A percentile compares a stretch with the other conserved stretches of the same genome.
phyloP scores from a whole-genome alignment of 2,113 vertebrate species.

The Phycodurus eques region DNA sequence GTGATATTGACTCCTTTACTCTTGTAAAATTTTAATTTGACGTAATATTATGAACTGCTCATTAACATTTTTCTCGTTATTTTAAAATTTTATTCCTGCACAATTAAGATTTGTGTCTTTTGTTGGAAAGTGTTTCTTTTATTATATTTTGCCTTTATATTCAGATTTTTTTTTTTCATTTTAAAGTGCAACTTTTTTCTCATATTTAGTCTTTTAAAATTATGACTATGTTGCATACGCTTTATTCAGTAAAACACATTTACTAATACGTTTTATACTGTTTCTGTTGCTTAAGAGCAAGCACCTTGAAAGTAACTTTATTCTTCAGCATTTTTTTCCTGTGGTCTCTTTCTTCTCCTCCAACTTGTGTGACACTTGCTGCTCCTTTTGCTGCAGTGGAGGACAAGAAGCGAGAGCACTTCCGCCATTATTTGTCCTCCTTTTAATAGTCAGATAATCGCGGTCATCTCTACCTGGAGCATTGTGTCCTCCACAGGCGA shows the following conservation, averaged over 20 bases:
- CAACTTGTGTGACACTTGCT: conserved; percentile 30
- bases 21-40: too few relatives aligned
- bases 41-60: background rate
- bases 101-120: background rate
- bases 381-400: conserved; percentile 41
- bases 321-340: conserved; percentile 6
- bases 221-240: background rate
- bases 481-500: conserved; percentile 55
- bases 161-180: background rate
- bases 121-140: too few relatives aligned
- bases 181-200: background rate
- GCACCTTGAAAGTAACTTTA: conserved; percentile 14
- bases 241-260: background rate
- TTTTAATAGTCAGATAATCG: conserved; percentile 43
- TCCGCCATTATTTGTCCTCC: conserved; percentile 54
- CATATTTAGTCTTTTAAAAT: background rate
- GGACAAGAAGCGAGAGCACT: conserved; percentile 21
- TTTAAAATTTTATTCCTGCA: background rate
- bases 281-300: background rate
- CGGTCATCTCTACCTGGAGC: conserved; percentile 41
- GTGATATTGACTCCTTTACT: too few relatives aligned
- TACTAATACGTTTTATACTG: background rate
- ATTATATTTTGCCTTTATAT: background rate
- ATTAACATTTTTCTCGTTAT: background rate
- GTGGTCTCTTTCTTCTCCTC: conserved; percentile 10